phyloP scores from a whole-genome alignment of 1,140 invertebrate genomes.

The Neuroterus valhalla region DNA sequence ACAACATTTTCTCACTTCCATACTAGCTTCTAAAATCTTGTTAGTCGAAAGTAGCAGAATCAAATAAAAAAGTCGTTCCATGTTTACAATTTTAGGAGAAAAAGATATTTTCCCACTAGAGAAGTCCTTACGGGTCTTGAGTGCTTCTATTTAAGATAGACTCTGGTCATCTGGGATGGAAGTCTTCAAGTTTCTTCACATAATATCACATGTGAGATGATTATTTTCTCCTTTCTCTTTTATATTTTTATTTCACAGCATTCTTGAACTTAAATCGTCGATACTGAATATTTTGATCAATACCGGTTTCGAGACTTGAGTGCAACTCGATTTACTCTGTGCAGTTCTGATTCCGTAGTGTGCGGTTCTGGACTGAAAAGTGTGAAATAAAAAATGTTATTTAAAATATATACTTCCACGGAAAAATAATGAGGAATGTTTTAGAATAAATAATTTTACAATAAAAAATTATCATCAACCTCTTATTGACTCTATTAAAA shows the following conservation, averaged over 20 bases:
- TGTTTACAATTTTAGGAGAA: background rate
- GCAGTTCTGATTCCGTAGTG: no score
- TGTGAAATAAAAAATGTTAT: no score
- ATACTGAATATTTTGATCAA: background rate
- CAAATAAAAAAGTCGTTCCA: background rate
- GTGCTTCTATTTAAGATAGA: background rate
- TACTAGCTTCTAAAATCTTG: background rate
- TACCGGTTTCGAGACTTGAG: background rate
- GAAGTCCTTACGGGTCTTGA: no score
- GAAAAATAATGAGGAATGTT: no score
- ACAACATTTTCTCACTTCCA: background rate
- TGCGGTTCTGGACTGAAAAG: no score
- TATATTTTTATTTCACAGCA: conserved; percentile 13
- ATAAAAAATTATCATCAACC: no score
- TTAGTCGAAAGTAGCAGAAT: background rate
- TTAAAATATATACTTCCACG: no score
- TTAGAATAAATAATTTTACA: no score
- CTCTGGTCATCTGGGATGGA: background rate
- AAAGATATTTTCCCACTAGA: background rate
- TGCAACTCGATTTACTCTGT: background rate
- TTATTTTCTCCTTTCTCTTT: background rate
- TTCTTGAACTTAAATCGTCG: background rate
- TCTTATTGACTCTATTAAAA: no score
- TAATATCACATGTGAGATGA: background rate
- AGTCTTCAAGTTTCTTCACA: background rate